Conservation (phyloP, 2,113 vertebrate species). For the Sander vitreus region DNA sequence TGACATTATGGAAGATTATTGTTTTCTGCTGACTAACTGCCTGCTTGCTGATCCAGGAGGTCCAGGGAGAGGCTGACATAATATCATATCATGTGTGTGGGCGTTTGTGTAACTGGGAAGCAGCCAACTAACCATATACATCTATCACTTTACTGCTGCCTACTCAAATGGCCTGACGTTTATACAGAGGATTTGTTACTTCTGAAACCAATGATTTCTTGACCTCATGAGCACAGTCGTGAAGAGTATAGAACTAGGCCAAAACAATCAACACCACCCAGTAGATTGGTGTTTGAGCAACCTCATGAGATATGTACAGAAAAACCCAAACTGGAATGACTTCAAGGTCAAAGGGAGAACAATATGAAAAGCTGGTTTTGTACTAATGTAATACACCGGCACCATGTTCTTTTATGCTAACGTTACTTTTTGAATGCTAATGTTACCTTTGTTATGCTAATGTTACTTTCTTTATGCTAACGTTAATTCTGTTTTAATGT, state of each 20-base stretch:
- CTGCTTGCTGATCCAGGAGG: neutral
- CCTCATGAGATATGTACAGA: neutral
- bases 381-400: conserved; percentile 5
- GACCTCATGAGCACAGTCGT: conserved; percentile 5
- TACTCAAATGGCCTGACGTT: conserved; percentile 10
- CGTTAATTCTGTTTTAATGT: neutral
- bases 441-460: neutral
- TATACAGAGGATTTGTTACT: conserved; percentile 38
- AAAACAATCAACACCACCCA: neutral
- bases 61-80: conserved; percentile 44
- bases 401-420: neutral
- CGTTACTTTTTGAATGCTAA: neutral
- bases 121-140: conserved; percentile 31
- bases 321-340: neutral
- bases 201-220: conserved; percentile 34
- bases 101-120: conserved; percentile 20
- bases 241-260: neutral
- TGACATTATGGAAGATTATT: conserved; percentile 25
- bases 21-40: conserved; percentile 38
- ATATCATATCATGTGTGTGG: neutral
- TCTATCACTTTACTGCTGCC: conserved; percentile 40
- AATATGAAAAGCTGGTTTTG: neutral
- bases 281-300: conserved; percentile 18
- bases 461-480: neutral
- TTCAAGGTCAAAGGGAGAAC: neutral